Evolutionary conservation across 2,888 invertebrate genomes (phyloP).

Genomic region (Ceraclea dissimilis): DNA sequence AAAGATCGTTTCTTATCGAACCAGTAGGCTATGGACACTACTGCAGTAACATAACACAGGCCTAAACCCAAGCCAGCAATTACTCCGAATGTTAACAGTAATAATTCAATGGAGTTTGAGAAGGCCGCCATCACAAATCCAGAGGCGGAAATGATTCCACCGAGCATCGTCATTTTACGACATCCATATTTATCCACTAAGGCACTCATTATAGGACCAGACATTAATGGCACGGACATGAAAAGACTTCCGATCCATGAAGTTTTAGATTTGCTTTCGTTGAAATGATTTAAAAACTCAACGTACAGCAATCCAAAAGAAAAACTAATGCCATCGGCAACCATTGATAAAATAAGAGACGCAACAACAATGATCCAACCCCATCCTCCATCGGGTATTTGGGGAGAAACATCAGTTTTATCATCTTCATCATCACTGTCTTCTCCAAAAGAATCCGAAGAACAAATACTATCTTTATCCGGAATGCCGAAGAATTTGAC

Average conservation of each 20-base stretch:
- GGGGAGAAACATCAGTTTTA: slow-evolving; percentile 39
- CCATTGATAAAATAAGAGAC: slow-evolving; percentile 77
- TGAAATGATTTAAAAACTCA: slow-evolving; percentile 73
- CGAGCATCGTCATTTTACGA: slow-evolving; percentile 64
- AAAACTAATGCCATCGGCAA: slow-evolving; percentile 89
- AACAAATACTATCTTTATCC: slow-evolving; percentile 44
- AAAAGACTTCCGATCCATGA: slow-evolving; percentile 88
- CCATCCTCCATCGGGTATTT: slow-evolving; percentile 77
- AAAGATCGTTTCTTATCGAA: slow-evolving; percentile 82
- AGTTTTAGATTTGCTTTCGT: slow-evolving; percentile 74
- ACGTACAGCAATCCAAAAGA: slow-evolving; percentile 86
- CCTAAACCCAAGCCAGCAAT: slow-evolving; percentile 79
- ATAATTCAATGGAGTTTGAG: slow-evolving; percentile 63
- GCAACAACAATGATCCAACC: slow-evolving; percentile 86
- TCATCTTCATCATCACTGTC: slow-evolving; percentile 31
- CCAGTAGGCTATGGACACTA: slow-evolving; percentile 88
- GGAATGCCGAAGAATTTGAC: slow-evolving; percentile 48
- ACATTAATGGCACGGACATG: slow-evolving; percentile 78
- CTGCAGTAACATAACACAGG: slow-evolving; percentile 80
- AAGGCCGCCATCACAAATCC: slow-evolving; percentile 72
- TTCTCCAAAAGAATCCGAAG: slow-evolving; percentile 29
- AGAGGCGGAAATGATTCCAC: slow-evolving; percentile 62
- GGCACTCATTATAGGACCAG: slow-evolving; percentile 78
- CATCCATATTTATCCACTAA: slow-evolving; percentile 84
- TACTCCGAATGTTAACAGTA: slow-evolving; percentile 80